phyloP scores from a whole-genome alignment of 2,888 invertebrate genomes.

The Mesoligia furuncula region DNA sequence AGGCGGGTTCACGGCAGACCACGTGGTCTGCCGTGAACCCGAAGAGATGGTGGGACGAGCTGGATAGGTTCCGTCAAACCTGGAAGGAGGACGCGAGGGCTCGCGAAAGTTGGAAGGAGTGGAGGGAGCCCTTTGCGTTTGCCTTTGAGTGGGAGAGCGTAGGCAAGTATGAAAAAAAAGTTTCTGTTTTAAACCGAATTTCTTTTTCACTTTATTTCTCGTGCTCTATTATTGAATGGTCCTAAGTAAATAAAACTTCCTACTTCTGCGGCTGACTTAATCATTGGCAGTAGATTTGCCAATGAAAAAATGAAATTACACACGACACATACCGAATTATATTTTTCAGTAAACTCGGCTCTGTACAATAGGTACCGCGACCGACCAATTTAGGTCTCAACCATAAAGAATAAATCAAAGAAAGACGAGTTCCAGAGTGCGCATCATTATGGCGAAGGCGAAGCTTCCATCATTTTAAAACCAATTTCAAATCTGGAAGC shows the following conservation, averaged over 20 bases:
- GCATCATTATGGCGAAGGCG: neutral
- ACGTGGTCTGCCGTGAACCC: too few species aligned
- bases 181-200: neutral
- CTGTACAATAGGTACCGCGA: neutral
- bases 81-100: too few species aligned
- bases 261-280: too few species aligned
- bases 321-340: neutral
- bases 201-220: neutral
- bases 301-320: neutral
- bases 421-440: neutral
- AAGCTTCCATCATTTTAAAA: constrained; percentile 15
- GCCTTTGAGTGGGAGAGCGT: too few species aligned
- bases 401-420: constrained; percentile 1
- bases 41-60: too few species aligned
- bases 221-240: neutral
- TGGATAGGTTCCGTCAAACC: too few species aligned
- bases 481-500: constrained; percentile 30
- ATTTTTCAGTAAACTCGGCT: neutral
- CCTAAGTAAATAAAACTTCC: too few species aligned
- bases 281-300: neutral
- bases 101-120: too few species aligned
- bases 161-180: too few species aligned
- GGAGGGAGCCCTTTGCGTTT: too few species aligned
- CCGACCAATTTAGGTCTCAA: neutral
- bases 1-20: too few species aligned